Conservation (phyloP, 2,113 vertebrate species). For the Antechinus flavipes region DNA sequence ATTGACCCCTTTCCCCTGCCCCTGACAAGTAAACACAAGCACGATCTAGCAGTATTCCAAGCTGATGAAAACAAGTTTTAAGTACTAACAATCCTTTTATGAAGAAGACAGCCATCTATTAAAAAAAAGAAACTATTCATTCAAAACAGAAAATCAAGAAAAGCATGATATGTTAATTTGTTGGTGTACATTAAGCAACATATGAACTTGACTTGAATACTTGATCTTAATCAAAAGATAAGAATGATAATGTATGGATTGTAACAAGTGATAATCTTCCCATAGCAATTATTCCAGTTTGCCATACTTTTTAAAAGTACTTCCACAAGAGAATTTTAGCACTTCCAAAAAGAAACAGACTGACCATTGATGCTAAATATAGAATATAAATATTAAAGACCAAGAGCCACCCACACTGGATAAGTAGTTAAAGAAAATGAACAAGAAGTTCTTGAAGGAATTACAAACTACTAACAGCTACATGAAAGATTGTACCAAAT, state of each 20-base stretch:
- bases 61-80: background rate
- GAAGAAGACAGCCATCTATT: constrained; percentile 36
- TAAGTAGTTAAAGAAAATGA: background rate
- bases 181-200: background rate
- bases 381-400: background rate
- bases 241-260: background rate
- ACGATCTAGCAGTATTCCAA: constrained; percentile 8
- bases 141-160: background rate
- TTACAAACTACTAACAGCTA: background rate
- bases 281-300: background rate
- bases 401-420: background rate
- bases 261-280: background rate
- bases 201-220: background rate
- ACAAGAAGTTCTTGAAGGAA: background rate
- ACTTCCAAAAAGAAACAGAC: background rate
- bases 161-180: background rate
- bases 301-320: background rate
- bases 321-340: background rate
- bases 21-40: background rate
- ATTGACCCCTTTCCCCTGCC: background rate
- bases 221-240: background rate
- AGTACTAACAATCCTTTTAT: constrained; percentile 43
- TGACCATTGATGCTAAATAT: background rate
- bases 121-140: background rate
- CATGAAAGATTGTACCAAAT: background rate